Evolutionary conservation across 2,797 vertebrate genomes (phyloP).

Genomic region (Esox masquinongy): DNA sequence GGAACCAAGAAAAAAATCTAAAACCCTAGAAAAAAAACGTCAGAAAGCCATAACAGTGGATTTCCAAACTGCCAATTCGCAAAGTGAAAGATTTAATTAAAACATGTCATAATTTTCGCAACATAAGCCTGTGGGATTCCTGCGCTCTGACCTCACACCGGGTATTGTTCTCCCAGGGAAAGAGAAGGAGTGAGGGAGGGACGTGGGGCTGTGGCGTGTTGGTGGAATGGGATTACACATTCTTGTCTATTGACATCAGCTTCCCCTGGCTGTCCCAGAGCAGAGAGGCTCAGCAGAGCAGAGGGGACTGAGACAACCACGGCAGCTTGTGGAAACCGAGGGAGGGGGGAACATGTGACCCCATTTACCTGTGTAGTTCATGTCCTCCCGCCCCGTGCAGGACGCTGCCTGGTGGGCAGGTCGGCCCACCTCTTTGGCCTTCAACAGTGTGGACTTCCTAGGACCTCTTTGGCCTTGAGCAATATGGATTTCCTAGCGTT

Average conservation of each 20-base stretch:
- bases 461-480: too few relatives aligned
- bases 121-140: slow-evolving; percentile 72
- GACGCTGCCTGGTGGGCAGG: too few relatives aligned
- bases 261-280: slow-evolving; percentile 49
- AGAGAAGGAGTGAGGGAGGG: slow-evolving; percentile 2
- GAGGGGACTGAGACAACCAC: too few relatives aligned
- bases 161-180: slow-evolving; percentile 71
- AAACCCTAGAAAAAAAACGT: slow-evolving; percentile 11
- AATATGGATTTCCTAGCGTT: too few relatives aligned
- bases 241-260: slow-evolving; percentile 75
- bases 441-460: too few relatives aligned
- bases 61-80: slow-evolving; percentile 66
- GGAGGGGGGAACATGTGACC: slow-evolving; percentile 10
- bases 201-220: slow-evolving; percentile 50
- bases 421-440: too few relatives aligned
- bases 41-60: slow-evolving; percentile 59
- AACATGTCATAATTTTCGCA: slow-evolving; percentile 74
- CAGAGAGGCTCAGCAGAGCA: background rate
- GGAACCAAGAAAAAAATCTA: slow-evolving; percentile 39
- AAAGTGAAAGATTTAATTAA: slow-evolving; percentile 79
- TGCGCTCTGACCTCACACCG: slow-evolving; percentile 71
- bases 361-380: background rate
- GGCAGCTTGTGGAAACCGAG: slow-evolving; percentile 60
- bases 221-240: slow-evolving; percentile 76
- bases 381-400: too few relatives aligned